A percentile compares a stretch with the other conserved stretches of the same genome.
Evolutionary conservation across 2,888 invertebrate species (phyloP).

Genomic region (Microplitis manilae): DNA sequence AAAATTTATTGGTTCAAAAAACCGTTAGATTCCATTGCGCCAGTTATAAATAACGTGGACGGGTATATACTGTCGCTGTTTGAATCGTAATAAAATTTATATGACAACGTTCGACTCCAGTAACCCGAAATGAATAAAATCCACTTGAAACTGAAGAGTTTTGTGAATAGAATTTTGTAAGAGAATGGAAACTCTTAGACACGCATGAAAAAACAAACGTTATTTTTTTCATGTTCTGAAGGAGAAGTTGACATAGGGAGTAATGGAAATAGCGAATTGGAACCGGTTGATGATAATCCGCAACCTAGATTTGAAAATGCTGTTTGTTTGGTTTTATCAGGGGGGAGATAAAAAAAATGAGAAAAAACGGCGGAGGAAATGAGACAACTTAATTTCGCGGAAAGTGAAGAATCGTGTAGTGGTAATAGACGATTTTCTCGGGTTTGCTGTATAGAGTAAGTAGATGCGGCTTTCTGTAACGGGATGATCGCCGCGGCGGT

Average conservation of each 20-base stretch:
- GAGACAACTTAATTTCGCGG: background rate
- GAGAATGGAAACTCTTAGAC: constrained; percentile 40
- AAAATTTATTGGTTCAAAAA: background rate
- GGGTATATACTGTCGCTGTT: too few species aligned
- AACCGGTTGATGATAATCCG: background rate
- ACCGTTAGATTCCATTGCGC: too few species aligned
- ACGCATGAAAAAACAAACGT: constrained; percentile 12
- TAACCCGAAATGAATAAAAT: constrained; percentile 7
- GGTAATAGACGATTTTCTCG: background rate
- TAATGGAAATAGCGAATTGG: constrained; percentile 19
- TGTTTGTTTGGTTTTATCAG: background rate
- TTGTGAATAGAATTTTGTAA: constrained; percentile 45
- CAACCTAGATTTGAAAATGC: background rate
- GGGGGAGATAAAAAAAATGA: background rate
- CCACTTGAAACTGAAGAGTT: constrained; percentile 29
- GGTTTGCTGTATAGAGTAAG: background rate
- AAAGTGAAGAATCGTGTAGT: background rate
- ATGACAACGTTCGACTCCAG: background rate
- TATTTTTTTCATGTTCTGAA: constrained; percentile 31
- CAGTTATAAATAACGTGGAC: too few species aligned
- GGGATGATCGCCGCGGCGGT: background rate
- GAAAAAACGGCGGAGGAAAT: background rate
- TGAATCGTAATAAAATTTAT: background rate
- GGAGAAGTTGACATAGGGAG: too few species aligned
- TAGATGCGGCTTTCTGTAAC: background rate